These are phyloP conservation scores for Acromyrmex echinatior DNA, from an alignment of 1,140 invertebrate species.

Conservation along the genomic window DNA sequence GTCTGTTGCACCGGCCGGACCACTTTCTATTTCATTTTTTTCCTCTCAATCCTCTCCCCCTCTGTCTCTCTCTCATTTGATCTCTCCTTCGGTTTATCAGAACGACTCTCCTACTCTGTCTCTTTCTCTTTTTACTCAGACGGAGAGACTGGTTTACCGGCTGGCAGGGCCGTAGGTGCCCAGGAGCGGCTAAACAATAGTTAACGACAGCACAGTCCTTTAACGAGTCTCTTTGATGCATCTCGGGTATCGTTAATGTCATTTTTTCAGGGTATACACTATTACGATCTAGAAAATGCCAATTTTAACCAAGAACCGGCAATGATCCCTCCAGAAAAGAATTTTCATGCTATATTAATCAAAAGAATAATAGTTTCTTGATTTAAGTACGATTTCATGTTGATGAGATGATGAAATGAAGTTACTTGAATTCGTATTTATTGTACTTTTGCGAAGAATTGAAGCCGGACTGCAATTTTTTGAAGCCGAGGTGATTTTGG, in stretches of 20 bases:
- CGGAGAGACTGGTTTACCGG: conserved; percentile 77
- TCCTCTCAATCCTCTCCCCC: conserved; percentile 30
- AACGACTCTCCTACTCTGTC: conserved; percentile 6
- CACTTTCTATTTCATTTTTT: conserved; percentile 86
- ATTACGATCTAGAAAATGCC: neutral
- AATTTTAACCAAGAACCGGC: neutral
- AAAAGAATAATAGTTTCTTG: neutral
- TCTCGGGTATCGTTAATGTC: conserved; percentile 63
- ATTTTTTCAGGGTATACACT: neutral
- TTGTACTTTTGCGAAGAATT: neutral
- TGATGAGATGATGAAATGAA: neutral
- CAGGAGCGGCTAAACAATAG: conserved; percentile 75
- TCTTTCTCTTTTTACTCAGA: conserved; percentile 49
- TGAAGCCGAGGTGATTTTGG: neutral
- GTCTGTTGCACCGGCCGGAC: conserved; percentile 84
- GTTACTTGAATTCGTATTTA: neutral
- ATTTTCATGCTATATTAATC: neutral
- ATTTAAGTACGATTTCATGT: neutral
- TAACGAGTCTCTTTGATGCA: conserved; percentile 72
- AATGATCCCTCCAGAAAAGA: neutral
- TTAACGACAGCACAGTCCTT: conserved; percentile 72
- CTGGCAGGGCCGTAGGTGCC: conserved; percentile 72
- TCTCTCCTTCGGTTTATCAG: conserved; percentile 56
- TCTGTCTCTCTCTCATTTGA: conserved; percentile 48
- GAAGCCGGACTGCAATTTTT: neutral